Evolutionary conservation across 2,888 invertebrate species (phyloP), one percentile per base, ranked within the genome.

Genomic region (Pandemis cinnamomeana): DNA sequence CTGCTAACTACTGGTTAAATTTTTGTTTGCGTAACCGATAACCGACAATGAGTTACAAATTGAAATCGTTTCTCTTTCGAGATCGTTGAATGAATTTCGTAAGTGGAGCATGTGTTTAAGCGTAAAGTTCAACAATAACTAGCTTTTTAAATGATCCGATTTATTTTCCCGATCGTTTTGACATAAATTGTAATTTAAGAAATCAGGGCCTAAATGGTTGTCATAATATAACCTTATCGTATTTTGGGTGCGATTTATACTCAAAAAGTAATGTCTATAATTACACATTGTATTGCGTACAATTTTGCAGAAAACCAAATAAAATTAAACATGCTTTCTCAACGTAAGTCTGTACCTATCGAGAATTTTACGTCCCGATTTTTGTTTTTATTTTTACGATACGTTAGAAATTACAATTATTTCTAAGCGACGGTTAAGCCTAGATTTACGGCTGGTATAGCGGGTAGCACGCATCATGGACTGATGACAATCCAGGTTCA

Each of bases 11-110:
- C 87, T 88, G 86, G 84, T 86, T 84, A 85, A 86, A 87, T 86
- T 87, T 82, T 86, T 86, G 81, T 86, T 89, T 89, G 86, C 87
- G 88, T 86, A 89, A 91, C 83, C 80, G 77, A 80, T 83, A 82
- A 83, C 80, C 75, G 78, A 79, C 77, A 80, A 78, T 77, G 80
- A 82, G 80, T 77, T 78, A 78, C 76, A 82, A 82, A 81, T 82
- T 83, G 80, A 80, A 83, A 80, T 80, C 79, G 80, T 83, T 87
- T 88, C 86, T 87, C 83, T 84, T 87, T 86, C 73, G 73, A 72
- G 72, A 72, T 84, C 79, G 67, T 75, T 79, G 79, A 81, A 76
- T 77, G 80, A 67, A 69, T 72, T 71, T 81, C 79, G 77, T 78
- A 77, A 75, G 76, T 70, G 76, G 71, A 78, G 66, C 69, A 78